Percentiles rank a stretch among this genome's conserved stretches.
These are phyloP conservation scores for Zalophus californianus DNA, from an alignment of 2,797 vertebrate genomes.

Conservation along the genomic window DNA sequence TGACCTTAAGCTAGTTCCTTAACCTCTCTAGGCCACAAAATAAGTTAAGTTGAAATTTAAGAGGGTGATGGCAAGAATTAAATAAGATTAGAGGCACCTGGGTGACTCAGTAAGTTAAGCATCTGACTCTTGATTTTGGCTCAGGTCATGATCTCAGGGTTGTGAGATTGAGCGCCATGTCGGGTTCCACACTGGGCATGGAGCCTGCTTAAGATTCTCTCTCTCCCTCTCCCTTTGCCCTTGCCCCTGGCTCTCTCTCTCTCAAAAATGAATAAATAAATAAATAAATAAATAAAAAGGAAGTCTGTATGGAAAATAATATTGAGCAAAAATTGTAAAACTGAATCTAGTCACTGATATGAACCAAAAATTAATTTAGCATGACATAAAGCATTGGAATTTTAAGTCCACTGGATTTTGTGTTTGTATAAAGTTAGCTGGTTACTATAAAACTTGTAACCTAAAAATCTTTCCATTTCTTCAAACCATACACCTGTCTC, in stretches of 20 bases:
- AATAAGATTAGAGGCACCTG: neutral
- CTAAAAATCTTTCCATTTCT: neutral
- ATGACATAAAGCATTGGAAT: neutral
- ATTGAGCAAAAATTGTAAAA: slow-evolving; percentile 47
- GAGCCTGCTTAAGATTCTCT: neutral
- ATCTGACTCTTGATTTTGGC: neutral
- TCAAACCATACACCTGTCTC: neutral
- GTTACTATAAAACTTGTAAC: neutral
- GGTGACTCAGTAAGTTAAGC: neutral
- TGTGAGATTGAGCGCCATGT: neutral
- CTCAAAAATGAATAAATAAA: too few relatives aligned
- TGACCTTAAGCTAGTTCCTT: neutral
- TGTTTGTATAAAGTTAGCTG: neutral
- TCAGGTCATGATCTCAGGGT: neutral
- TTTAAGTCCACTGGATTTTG: neutral
- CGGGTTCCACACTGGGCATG: too few relatives aligned
- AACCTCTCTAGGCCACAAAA: neutral
- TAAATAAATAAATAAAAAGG: neutral
- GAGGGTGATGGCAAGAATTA: slow-evolving; percentile 12
- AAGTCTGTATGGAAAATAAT: slow-evolving; percentile 10
- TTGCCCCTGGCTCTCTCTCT: neutral
- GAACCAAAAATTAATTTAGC: slow-evolving; percentile 49
- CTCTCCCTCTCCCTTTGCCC: neutral
- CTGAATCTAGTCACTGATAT: neutral
- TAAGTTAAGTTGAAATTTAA: slow-evolving; percentile 40